Evolutionary conservation across 2,113 vertebrate species (phyloP), one percentile per base, ranked within the genome.

Genomic region (Poecile atricapillus): DNA sequence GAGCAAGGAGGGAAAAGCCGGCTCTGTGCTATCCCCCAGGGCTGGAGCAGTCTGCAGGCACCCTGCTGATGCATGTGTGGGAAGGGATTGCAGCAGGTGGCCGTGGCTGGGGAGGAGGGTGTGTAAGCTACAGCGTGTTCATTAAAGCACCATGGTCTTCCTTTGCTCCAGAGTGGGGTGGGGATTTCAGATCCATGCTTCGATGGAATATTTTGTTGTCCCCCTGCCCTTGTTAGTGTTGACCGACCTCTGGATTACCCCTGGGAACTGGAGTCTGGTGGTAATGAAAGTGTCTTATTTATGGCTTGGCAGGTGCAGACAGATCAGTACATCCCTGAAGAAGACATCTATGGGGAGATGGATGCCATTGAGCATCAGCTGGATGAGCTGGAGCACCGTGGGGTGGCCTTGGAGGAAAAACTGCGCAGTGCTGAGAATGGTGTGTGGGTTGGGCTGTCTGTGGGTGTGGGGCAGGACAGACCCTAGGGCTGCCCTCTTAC

Each of bases 331-430:
- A 93, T 98, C 70, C 98, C 98, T 0, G 97, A 98, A 83, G 98
- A 98, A 85, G 98, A 98, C 58, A 98, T 99, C 87, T 97, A 98
- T 15, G 97, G 96, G 46, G 98, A 99, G 97, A 98, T 98, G 97
- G 98, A 97, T 56, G 93, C 97, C 39, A 98, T 99, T 4, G 97
- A 99, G 74, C 97, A 98, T 85, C 97, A 98, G 50, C 97, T 99
- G 94, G 98, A 99, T 58, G 96, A 97, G 23, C 94, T 99, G 95
- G 99, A 99, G 44, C 98, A 97, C 78, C 97, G 95, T 44, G 99
- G 99, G 39, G 98, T 99, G 10, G 95, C 98, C 37, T 95, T 99
- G 97, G 99, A 99, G 95, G 98, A 96, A 39, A 98, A 96, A 58
- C 98, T 99, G 69, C 98, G 99, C 49, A 97, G 97, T 3, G 95